Conservation (phyloP, 2,797 vertebrate species). For the Acanthopagrus latus region DNA sequence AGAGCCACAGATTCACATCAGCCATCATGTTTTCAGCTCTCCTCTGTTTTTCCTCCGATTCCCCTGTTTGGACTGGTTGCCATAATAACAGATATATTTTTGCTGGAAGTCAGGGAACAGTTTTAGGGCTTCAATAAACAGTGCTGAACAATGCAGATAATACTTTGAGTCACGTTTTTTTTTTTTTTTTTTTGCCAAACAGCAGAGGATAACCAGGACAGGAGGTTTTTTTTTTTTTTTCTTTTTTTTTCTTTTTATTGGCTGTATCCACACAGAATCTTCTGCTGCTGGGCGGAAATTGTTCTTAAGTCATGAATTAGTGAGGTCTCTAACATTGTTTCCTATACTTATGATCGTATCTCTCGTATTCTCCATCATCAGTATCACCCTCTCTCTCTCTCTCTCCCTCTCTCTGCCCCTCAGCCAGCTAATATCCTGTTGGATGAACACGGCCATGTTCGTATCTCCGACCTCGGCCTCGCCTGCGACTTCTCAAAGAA, state of each 20-base stretch:
- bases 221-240: conserved; percentile 27
- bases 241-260: conserved; percentile 23
- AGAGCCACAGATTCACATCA: conserved; percentile 3
- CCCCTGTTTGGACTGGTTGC: conserved; percentile 74
- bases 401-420: conserved; percentile 6
- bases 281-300: conserved; percentile 47
- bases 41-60: conserved; percentile 60
- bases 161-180: conserved; percentile 25
- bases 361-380: conserved; percentile 17
- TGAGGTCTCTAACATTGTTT: conserved; percentile 40
- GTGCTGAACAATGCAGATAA: conserved; percentile 51
- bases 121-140: conserved; percentile 70
- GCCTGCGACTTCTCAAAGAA: conserved; percentile 99
- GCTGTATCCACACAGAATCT: background rate
- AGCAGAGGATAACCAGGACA: conserved; percentile 64
- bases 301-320: conserved; percentile 55
- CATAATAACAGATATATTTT: conserved; percentile 72
- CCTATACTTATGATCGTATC: conserved; percentile 39
- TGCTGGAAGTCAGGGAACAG: conserved; percentile 58
- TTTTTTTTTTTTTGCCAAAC: conserved; percentile 12
- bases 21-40: conserved; percentile 15
- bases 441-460: conserved; percentile 95
- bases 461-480: conserved; percentile 97
- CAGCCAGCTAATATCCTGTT: conserved; percentile 97
- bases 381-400: conserved; percentile 8